A percentile compares a stretch with the other conserved stretches of the same genome.
Evolutionary conservation across 2,888 invertebrate species (phyloP).

Genomic region (Pyralis farinalis): DNA sequence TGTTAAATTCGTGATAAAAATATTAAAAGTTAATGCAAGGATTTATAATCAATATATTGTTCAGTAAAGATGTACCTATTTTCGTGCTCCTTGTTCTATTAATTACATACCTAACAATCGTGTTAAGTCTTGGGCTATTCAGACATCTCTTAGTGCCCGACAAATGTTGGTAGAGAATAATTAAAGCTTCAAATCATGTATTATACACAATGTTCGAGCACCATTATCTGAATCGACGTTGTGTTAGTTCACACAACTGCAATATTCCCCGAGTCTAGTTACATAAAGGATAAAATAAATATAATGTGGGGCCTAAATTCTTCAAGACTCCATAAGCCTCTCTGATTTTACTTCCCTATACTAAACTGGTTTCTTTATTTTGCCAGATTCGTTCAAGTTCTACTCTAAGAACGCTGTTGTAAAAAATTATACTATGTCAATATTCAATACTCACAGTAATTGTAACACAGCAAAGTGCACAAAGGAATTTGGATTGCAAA

Average conservation of each 20-base stretch:
- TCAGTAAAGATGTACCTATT: slow-evolving; percentile 40
- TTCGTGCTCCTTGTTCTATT: slow-evolving; percentile 33
- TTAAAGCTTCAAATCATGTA: slow-evolving; percentile 19
- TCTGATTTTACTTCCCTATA: neutral
- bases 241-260: slow-evolving; percentile 21
- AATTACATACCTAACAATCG: slow-evolving; percentile 21
- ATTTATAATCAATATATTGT: slow-evolving; percentile 43
- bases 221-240: slow-evolving; percentile 14
- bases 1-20: slow-evolving; percentile 71
- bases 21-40: slow-evolving; percentile 52
- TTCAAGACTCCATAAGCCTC: slow-evolving; percentile 8
- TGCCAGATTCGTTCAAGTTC: no score
- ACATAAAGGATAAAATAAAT: slow-evolving; percentile 14
- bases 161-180: slow-evolving; percentile 13
- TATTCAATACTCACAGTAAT: no score
- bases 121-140: slow-evolving; percentile 16
- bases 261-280: slow-evolving; percentile 19
- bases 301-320: slow-evolving; percentile 22
- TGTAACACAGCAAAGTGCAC: neutral
- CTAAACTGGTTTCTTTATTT: no score
- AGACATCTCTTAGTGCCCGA: slow-evolving; percentile 10
- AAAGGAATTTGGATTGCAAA: slow-evolving; percentile 7
- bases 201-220: slow-evolving; percentile 23
- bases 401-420: no score
- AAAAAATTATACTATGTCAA: neutral